These are phyloP conservation scores for Amorpha juglandis DNA, from an alignment of 2,888 invertebrate genomes.

Conservation along the genomic window DNA sequence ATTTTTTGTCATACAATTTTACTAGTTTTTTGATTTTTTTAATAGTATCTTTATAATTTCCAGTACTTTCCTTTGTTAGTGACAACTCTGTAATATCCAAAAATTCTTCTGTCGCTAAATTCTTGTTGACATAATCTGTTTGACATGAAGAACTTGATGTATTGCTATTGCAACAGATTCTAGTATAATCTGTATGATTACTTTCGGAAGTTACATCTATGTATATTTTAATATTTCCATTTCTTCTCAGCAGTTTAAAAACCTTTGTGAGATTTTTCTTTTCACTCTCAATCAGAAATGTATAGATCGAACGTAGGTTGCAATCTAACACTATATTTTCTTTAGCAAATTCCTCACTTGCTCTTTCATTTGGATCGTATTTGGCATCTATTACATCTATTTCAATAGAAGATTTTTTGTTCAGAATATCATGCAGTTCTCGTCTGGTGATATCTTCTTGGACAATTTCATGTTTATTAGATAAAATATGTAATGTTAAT, in stretches of 20 bases:
- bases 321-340: conserved; percentile 47
- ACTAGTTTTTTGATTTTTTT: conserved; percentile 54
- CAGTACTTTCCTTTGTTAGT: conserved; percentile 22
- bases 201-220: conserved; percentile 52
- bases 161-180: conserved; percentile 53
- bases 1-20: conserved; percentile 48
- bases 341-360: conserved; percentile 37
- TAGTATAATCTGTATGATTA: conserved; percentile 50
- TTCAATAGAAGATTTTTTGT: conserved; percentile 51
- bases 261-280: conserved; percentile 56
- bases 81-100: conserved; percentile 1
- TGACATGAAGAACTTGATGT: conserved; percentile 39
- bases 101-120: conserved; percentile 28
- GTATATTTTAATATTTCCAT: conserved; percentile 64
- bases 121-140: conserved; percentile 29
- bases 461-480: conserved; percentile 24
- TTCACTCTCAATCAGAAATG: conserved; percentile 55
- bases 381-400: conserved; percentile 65
- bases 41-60: conserved; percentile 49
- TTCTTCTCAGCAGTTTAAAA: conserved; percentile 58
- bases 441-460: conserved; percentile 36
- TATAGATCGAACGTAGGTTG: conserved; percentile 61
- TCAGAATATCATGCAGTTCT: conserved; percentile 50
- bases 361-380: conserved; percentile 41
- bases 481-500: conserved; percentile 54